Percentiles rank a stretch among this genome's conserved stretches.
phyloP scores from a whole-genome alignment of 1,140 invertebrate species.

The Gonioctena quinquepunctata region DNA sequence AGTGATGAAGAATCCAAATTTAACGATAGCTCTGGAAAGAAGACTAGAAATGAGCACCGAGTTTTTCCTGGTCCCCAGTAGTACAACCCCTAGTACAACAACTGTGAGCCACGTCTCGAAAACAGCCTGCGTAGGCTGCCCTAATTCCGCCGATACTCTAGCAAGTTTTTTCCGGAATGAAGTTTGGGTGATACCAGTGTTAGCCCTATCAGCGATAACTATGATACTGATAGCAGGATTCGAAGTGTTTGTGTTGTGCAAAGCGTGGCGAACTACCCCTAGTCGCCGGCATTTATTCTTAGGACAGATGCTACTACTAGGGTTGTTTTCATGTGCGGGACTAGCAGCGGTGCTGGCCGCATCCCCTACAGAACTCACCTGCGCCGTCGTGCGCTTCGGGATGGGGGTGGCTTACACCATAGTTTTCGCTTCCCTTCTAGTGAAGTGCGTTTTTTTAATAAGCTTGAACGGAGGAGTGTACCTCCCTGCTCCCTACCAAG shows the following conservation, averaged over 20 bases:
- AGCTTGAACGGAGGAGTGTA: slow-evolving; percentile 90
- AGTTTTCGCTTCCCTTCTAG: slow-evolving; percentile 89
- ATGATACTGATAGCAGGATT: slow-evolving; percentile 82
- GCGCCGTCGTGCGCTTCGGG: slow-evolving; percentile 81
- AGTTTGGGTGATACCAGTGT: slow-evolving; percentile 84
- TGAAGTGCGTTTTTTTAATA: slow-evolving; percentile 92
- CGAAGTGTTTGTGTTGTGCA: slow-evolving; percentile 88
- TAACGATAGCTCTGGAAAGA: slow-evolving; percentile 47
- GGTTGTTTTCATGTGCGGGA: slow-evolving; percentile 81
- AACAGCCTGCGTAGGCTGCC: slow-evolving; percentile 36
- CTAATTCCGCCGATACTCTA: slow-evolving; percentile 38
- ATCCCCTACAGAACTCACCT: slow-evolving; percentile 78
- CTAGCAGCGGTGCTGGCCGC: slow-evolving; percentile 79
- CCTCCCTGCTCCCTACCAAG: slow-evolving; percentile 90
- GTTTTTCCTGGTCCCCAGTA: slow-evolving; percentile 70
- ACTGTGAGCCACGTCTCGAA: slow-evolving; percentile 40
- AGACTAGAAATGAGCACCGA: slow-evolving; percentile 76
- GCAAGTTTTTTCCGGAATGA: slow-evolving; percentile 66
- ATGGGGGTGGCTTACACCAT: slow-evolving; percentile 85
- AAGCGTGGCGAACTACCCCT: slow-evolving; percentile 80
- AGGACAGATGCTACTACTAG: slow-evolving; percentile 87
- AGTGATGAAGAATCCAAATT: slow-evolving; percentile 5
- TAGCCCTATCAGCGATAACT: slow-evolving; percentile 76
- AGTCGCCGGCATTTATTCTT: slow-evolving; percentile 86
- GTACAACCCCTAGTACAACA: slow-evolving; percentile 47